These are phyloP conservation scores for Carcharodon carcharias DNA, from an alignment of 2,797 vertebrate genomes.

Conservation along the genomic window DNA sequence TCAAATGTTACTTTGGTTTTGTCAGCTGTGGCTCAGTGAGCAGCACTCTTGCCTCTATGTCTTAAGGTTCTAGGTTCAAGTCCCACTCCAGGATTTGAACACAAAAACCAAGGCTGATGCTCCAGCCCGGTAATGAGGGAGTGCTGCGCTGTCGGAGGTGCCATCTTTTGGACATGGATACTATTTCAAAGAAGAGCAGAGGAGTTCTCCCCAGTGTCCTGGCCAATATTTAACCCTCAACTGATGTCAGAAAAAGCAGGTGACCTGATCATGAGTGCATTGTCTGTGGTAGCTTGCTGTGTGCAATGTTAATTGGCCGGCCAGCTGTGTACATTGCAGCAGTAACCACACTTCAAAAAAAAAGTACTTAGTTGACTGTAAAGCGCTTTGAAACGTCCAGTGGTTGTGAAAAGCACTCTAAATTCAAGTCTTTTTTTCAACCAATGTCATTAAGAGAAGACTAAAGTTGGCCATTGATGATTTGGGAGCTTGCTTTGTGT, in stretches of 20 bases:
- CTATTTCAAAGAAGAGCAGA: background rate
- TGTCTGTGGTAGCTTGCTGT: background rate
- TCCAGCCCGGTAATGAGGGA: background rate
- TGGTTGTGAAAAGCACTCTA: too few species aligned
- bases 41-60: background rate
- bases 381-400: too few species aligned
- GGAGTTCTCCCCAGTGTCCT: too few species aligned
- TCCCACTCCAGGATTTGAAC: background rate
- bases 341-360: background rate
- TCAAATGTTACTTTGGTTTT: background rate
- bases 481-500: too few species aligned
- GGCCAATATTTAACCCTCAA: background rate
- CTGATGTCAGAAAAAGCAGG: background rate
- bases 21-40: background rate
- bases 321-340: too few species aligned
- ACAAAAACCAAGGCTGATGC: background rate
- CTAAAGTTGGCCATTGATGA: too few species aligned
- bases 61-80: background rate
- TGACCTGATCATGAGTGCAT: background rate
- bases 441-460: too few species aligned
- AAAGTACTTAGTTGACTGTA: too few species aligned
- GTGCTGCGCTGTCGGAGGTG: background rate
- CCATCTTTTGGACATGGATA: background rate
- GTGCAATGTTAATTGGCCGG: too few species aligned
- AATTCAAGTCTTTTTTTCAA: too few species aligned